phyloP scores from a whole-genome alignment of 2,113 vertebrate species.

The Chlorodrepanis virens region DNA sequence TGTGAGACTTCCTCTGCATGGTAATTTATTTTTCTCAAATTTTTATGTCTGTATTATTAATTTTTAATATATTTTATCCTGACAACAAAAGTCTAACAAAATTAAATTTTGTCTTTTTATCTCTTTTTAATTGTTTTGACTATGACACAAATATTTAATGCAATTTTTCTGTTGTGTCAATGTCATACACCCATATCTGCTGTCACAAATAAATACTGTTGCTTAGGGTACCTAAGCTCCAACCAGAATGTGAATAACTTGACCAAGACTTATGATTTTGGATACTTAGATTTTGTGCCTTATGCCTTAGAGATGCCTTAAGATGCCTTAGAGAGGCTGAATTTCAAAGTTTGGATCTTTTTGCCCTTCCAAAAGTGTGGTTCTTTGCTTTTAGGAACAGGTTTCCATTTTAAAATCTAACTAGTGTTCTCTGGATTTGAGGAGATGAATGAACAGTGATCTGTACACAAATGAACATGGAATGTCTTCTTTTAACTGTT shows the following conservation, averaged over 20 bases:
- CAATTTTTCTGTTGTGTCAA: neutral
- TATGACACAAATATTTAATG: neutral
- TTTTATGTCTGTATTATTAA: neutral
- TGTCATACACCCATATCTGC: neutral
- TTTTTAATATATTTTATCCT: neutral
- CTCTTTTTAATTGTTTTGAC: neutral
- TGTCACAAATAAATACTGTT: neutral
- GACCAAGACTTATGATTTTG: neutral
- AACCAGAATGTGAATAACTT: neutral
- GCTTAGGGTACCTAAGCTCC: neutral
- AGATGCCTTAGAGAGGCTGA: neutral
- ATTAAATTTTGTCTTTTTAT: neutral
- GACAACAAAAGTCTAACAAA: neutral
- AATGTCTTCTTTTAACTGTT: neutral
- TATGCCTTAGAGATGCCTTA: neutral
- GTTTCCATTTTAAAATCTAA: neutral
- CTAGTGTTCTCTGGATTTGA: neutral
- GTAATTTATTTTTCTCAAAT: neutral
- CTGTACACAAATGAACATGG: neutral
- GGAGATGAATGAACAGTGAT: neutral
- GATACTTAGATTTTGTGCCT: neutral
- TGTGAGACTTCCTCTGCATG: neutral
- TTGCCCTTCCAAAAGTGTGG: neutral
- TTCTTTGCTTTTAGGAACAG: neutral
- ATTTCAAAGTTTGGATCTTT: neutral